Conservation (phyloP, 2,113 vertebrate genomes). For the Microcebus ravelobensis region DNA sequence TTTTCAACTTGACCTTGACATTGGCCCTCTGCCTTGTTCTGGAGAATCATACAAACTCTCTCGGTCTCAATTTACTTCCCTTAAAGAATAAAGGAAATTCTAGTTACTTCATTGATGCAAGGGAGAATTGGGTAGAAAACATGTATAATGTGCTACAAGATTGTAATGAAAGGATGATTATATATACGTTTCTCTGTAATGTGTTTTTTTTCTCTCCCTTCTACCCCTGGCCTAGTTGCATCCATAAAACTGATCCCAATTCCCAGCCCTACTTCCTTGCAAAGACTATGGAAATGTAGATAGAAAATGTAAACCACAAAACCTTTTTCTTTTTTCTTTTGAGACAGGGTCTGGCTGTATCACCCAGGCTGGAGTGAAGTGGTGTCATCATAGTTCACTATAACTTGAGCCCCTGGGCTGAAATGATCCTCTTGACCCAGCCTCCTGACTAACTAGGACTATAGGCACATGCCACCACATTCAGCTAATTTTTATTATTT, state of each 20-base stretch:
- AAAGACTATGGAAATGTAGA: not conserved
- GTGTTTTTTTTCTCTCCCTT: not conserved
- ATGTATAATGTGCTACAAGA: not conserved
- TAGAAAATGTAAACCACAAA: not conserved
- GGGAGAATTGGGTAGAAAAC: slow-evolving; percentile 14
- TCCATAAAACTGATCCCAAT: not conserved
- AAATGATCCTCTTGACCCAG: too few species aligned
- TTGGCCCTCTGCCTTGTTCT: not conserved
- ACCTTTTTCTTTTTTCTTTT: too few species aligned
- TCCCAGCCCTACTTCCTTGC: not conserved
- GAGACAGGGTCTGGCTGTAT: too few species aligned
- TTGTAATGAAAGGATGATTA: not conserved
- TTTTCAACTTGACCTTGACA: not conserved
- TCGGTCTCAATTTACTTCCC: not conserved
- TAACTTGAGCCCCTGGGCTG: too few species aligned
- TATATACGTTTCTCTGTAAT: not conserved
- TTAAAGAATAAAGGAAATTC: not conserved
- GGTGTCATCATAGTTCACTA: too few species aligned
- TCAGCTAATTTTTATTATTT: too few species aligned
- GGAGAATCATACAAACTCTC: not conserved
- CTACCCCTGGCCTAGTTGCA: not conserved
- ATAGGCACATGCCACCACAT: too few species aligned
- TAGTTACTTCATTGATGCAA: not conserved
- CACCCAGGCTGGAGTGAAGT: too few species aligned
- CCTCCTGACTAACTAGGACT: too few species aligned